These are phyloP conservation scores for Coregonus suidteri DNA, from an alignment of 2,797 vertebrate species.

Conservation along the genomic window DNA sequence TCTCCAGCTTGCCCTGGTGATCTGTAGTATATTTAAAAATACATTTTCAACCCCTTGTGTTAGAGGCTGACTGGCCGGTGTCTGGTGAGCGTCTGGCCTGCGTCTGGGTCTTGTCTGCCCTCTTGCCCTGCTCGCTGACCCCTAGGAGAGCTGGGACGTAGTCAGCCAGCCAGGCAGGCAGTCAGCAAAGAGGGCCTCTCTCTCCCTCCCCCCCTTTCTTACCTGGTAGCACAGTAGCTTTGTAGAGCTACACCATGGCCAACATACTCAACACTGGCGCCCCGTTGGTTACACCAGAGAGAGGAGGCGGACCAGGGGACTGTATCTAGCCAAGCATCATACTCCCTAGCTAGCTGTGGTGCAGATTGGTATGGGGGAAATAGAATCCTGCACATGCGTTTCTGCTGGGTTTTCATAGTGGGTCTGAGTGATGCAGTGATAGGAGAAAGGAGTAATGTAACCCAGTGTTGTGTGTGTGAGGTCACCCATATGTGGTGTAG, in stretches of 20 bases:
- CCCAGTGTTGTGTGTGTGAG: constrained; percentile 39
- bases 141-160: constrained; percentile 50
- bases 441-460: constrained; percentile 38
- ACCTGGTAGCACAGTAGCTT: background rate
- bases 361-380: background rate
- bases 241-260: background rate
- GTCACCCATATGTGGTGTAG: constrained; percentile 50
- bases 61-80: constrained; percentile 32
- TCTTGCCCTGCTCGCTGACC: constrained; percentile 54
- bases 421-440: constrained; percentile 31
- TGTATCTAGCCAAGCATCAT: background rate
- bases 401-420: constrained; percentile 13
- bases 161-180: constrained; percentile 36
- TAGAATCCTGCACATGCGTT: background rate
- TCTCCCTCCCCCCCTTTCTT: constrained; percentile 6
- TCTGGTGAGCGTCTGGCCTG: constrained; percentile 52
- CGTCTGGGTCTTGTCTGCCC: constrained; percentile 47
- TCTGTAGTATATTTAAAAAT: constrained; percentile 31
- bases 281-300: constrained; percentile 4
- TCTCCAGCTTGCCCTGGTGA: constrained; percentile 8
- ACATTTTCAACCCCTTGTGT: constrained; percentile 38
- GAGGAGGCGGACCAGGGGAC: background rate
- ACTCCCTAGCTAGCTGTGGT: background rate
- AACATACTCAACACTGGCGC: background rate
- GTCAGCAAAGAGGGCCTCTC: constrained; percentile 16